Percentiles rank a stretch among this genome's conserved stretches.
These are phyloP conservation scores for Orthonevra nobilis DNA, from an alignment of 2,888 invertebrate species.

Conservation along the genomic window DNA sequence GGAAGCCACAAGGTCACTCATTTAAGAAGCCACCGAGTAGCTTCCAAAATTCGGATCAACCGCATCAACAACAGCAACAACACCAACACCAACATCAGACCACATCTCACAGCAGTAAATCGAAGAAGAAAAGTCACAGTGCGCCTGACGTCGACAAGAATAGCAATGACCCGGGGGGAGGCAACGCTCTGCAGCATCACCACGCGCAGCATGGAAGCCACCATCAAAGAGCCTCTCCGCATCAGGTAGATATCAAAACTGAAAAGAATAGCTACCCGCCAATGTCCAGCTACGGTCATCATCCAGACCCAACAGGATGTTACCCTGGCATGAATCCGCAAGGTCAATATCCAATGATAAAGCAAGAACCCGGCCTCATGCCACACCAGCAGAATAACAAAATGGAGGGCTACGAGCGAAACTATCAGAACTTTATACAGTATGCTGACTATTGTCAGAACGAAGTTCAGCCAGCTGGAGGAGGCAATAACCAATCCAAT, in stretches of 20 bases:
- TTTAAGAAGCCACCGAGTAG: constrained; percentile 78
- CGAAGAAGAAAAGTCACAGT: constrained; percentile 60
- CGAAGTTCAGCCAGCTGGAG: constrained; percentile 77
- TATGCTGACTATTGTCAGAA: constrained; percentile 80
- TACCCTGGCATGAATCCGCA: constrained; percentile 75
- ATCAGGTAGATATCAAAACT: constrained; percentile 63
- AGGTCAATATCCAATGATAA: constrained; percentile 76
- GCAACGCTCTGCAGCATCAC: constrained; percentile 59
- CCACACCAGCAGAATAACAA: constrained; percentile 77
- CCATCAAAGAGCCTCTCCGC: constrained; percentile 66
- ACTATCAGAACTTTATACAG: constrained; percentile 80
- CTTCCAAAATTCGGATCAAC: constrained; percentile 74
- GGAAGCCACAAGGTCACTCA: constrained; percentile 79
- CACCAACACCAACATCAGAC: constrained; percentile 72
- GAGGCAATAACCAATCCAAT: constrained; percentile 72
- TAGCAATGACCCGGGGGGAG: constrained; percentile 79
- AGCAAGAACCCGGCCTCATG: constrained; percentile 79
- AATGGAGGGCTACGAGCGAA: constrained; percentile 80
- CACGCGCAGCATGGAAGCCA: constrained; percentile 59
- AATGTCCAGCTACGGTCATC: constrained; percentile 64
- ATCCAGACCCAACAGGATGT: constrained; percentile 72
- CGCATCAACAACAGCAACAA: constrained; percentile 72
- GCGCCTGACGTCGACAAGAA: constrained; percentile 78
- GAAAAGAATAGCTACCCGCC: constrained; percentile 66
- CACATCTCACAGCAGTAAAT: constrained; percentile 55